Percentiles rank a stretch among this genome's conserved stretches.
Evolutionary conservation across 1,140 invertebrate genomes (phyloP).

Genomic region (Aporrectodea caliginosa): DNA sequence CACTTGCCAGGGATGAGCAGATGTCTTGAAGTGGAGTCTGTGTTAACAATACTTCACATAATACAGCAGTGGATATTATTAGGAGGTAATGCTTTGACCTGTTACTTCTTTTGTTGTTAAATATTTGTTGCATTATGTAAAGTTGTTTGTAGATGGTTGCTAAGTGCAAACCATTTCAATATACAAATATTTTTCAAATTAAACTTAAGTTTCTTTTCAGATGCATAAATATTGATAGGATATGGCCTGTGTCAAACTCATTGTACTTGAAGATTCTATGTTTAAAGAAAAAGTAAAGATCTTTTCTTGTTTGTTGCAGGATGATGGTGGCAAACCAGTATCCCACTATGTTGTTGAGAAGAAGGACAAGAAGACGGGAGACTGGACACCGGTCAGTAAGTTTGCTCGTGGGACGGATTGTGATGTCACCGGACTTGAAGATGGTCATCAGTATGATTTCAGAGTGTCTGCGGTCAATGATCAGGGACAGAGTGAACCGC

Average conservation of each 20-base stretch:
- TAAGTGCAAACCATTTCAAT: not conserved
- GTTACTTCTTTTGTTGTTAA: no score
- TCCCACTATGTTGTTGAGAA: conserved; percentile 97
- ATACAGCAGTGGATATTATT: no score
- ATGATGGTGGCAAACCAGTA: conserved; percentile 93
- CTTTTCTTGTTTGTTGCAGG: conserved; percentile 59
- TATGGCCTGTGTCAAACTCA: no score
- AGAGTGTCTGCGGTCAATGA: conserved; percentile 94
- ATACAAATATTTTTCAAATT: not conserved
- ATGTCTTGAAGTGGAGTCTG: not conserved
- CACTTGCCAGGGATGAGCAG: not conserved
- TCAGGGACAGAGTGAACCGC: conserved; percentile 87
- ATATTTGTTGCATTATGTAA: no score
- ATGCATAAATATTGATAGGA: no score
- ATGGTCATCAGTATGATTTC: conserved; percentile 90
- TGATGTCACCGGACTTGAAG: conserved; percentile 89
- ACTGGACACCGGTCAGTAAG: conserved; percentile 87
- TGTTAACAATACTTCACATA: no score
- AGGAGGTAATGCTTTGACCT: no score
- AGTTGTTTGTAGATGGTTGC: no score
- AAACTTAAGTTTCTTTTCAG: no score
- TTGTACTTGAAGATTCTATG: not conserved
- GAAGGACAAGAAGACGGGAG: conserved; percentile 82
- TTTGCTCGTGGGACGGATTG: conserved; percentile 89
- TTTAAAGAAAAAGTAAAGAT: not conserved